Base-by-base conservation (phyloP, 2,888 invertebrate species). In the Phaedon cochleariae region DNA sequence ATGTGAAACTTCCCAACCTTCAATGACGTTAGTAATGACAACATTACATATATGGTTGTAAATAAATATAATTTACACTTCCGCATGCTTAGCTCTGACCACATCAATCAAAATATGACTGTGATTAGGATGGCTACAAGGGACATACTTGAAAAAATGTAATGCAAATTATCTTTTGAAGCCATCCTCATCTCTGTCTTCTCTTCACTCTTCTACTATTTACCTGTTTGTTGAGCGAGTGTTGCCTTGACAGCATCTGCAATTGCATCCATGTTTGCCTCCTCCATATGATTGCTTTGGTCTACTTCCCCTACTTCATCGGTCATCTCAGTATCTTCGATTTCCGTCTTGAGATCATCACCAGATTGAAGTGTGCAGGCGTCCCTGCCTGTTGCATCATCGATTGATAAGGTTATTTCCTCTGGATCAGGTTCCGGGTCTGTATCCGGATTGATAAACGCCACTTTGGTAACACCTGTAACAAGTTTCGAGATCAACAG, bases 361-460 rank as follows among this genome's bases (percentile, higher is more conserved):
- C 57, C 68, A 22, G 74, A 75, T 64, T 75, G 80, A 58, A 84
- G 72, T 0, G 84, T 84, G 68, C 84, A 84, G 12, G 83, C 83
- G 55, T 80, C 80, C 69, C 82, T 82, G 64, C 82, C 81, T 7
- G 74, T 68, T 20, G 78, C 71, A 62, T 83, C 83, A 1, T 82
- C 80, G 17, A 78, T 71, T 1, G 83, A 80, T 45, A 87, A 72
- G 6, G 87, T 87, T 41, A 87, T 87, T 64, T 84, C 85, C 69
- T 84, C 85, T 5, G 86, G 85, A 18, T 79, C 79, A 3, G 73
- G 73, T 67, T 83, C 83, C 1, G 73, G 70, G 20, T 81, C 80
- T 49, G 70, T 73, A 46, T 79, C 77, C 10, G 80, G 81, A 66
- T 83, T 80, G 29, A 84, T 80, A 60, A 83, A 84, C 12, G 83